Conservation (phyloP, 2,113 vertebrate genomes). For the Daboia siamensis region DNA sequence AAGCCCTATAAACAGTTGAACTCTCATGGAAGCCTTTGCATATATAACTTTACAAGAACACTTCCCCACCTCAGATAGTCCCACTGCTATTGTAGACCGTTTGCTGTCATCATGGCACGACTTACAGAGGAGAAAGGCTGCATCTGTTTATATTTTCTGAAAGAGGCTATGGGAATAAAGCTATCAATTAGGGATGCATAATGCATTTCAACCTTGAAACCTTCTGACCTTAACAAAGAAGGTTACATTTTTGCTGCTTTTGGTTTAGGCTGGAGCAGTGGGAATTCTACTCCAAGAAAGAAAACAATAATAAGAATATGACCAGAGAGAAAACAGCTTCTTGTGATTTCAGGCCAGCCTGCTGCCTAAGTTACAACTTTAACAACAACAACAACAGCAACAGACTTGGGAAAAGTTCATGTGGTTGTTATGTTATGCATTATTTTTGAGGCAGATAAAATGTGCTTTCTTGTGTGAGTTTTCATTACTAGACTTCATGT, state of each 20-base stretch:
- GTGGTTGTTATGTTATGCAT: background rate
- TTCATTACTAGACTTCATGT: background rate
- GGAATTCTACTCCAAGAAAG: background rate
- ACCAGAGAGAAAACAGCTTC: background rate
- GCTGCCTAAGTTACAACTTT: background rate
- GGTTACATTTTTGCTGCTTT: background rate
- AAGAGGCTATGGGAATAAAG: background rate
- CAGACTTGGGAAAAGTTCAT: background rate
- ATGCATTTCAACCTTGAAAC: background rate
- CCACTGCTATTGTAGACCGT: background rate
- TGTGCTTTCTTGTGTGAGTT: background rate
- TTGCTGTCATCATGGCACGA: background rate
- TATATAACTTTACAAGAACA: background rate
- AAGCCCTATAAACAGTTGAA: background rate
- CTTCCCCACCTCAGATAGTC: background rate
- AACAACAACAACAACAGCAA: background rate
- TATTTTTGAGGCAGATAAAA: background rate
- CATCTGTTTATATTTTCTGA: background rate
- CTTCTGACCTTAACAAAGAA: background rate
- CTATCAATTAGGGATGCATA: background rate
- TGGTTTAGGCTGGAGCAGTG: background rate
- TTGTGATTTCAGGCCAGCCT: background rate
- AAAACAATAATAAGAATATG: no score
- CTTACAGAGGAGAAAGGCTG: background rate
- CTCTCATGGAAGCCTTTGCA: background rate